These are phyloP conservation scores for Sterna hirundo DNA, from an alignment of 2,113 vertebrate genomes.

Conservation along the genomic window DNA sequence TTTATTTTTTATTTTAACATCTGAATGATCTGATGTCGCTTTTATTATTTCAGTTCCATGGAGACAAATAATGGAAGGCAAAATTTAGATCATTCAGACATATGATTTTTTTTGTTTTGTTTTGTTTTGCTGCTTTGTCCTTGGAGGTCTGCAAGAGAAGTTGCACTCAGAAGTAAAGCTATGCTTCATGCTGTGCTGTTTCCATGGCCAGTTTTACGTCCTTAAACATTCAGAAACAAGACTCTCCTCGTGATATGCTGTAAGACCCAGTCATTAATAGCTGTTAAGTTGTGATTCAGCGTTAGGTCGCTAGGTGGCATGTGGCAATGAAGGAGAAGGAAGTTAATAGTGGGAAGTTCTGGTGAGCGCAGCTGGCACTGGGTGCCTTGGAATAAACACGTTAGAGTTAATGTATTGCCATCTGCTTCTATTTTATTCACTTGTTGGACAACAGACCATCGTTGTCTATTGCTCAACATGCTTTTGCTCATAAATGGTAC, in stretches of 20 bases:
- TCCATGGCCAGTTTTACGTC: neutral
- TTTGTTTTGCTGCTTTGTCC: neutral
- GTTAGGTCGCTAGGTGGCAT: constrained; percentile 50
- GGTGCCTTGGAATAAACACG: neutral
- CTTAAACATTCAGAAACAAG: neutral
- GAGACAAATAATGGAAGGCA: neutral
- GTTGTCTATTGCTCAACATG: neutral
- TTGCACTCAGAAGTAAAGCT: neutral
- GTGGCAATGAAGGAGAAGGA: constrained; percentile 15
- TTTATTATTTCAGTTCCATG: neutral
- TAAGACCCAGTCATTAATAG: accelerated
- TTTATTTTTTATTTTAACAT: neutral
- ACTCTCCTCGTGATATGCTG: accelerated
- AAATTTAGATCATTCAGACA: neutral
- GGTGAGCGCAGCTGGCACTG: neutral
- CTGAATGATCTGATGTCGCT: neutral
- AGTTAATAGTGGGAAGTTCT: neutral
- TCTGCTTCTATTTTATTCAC: constrained; percentile 7
- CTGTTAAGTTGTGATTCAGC: neutral
- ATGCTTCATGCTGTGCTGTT: neutral
- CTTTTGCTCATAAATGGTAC: neutral
- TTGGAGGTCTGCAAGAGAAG: neutral
- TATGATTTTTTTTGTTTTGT: neutral
- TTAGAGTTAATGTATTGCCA: neutral
- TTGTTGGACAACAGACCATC: neutral